Evolutionary conservation across 2,888 invertebrate species (phyloP), one percentile per base, ranked within the genome.

Genomic region (Agrochola circellaris): DNA sequence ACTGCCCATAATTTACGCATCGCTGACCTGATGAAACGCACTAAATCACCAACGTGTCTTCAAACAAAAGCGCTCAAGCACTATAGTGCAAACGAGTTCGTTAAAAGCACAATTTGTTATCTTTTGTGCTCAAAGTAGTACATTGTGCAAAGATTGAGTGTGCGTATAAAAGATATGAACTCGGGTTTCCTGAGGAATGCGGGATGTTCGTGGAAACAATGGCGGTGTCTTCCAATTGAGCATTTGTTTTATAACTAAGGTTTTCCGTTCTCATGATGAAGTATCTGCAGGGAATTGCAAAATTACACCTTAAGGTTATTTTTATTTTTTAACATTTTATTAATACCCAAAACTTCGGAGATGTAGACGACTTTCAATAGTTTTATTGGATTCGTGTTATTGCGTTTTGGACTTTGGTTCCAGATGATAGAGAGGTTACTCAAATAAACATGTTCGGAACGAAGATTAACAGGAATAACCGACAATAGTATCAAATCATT

Each of bases 31-130:
- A 88, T 88, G 89, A 80, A 68, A 7, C 5, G 7, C 74, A 56
- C 87, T 87, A 86, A 87, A 86, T 88, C 84, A 86, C 54, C 38
- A 58, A 13, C 60, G 30, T 23, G 48, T 71, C 82, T 75, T 71
- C 82, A 87, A 85, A 88, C 89, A 88, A 88, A 88, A 83, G 87
- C 85, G 71, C 77, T 38, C 68, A 60, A 56, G n/a, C 77, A 88
- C 81, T 82, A 85, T 67, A 51, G 60, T 66, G 64, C 81, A 84
- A 89, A 89, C 78, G 89, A 79, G 83, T 82, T 69, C 73, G 89
- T 89, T 89, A 88, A 89, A 89, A 89, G 89, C 86, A 81, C 82
- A 73, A 89, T 89, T 89, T 89, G 88, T 90, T 89, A 87, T 87
- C 89, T 85, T 86, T 89, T 89, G 85, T 89, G 71, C 17, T 68